Evolutionary conservation across 2,113 vertebrate species (phyloP).

Genomic region (Columba livia): DNA sequence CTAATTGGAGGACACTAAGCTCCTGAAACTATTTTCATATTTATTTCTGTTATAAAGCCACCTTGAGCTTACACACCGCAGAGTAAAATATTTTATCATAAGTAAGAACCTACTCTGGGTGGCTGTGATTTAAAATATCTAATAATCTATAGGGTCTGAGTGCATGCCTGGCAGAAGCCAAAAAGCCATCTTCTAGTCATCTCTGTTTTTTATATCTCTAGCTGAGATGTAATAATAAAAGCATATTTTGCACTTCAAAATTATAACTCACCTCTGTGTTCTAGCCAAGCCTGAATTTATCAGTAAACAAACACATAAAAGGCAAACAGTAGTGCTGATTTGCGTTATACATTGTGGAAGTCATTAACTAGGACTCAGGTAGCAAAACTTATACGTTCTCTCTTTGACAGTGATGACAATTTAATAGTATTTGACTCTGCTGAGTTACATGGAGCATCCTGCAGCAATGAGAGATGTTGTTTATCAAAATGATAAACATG

Average conservation of each 20-base stretch:
- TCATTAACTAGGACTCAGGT: constrained; percentile 77
- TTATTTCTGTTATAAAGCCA: constrained; percentile 26
- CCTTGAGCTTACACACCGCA: neutral
- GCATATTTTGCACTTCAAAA: constrained; percentile 70
- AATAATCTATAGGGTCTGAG: constrained; percentile 9
- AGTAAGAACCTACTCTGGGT: constrained; percentile 1
- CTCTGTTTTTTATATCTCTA: constrained; percentile 50
- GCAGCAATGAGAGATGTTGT: constrained; percentile 70
- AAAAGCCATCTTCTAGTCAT: constrained; percentile 48
- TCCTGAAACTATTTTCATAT: constrained; percentile 15
- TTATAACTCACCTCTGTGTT: constrained; percentile 29
- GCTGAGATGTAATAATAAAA: constrained; percentile 70
- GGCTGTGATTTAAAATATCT: constrained; percentile 49
- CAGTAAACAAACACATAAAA: constrained; percentile 69
- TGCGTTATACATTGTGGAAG: constrained; percentile 66
- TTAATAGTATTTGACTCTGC: constrained; percentile 79
- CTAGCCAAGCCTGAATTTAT: constrained; percentile 47
- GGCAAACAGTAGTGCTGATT: constrained; percentile 64
- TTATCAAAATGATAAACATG: constrained; percentile 84
- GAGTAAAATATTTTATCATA: constrained; percentile 20
- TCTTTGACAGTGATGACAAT: constrained; percentile 78
- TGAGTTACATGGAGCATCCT: constrained; percentile 66
- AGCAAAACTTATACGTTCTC: constrained; percentile 66
- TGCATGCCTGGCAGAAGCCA: constrained; percentile 6
- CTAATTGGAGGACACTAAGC: constrained; percentile 21